A percentile compares a stretch with the other conserved stretches of the same genome.
Evolutionary conservation across 2,888 invertebrate genomes (phyloP).

Genomic region (Tachina grossa): DNA sequence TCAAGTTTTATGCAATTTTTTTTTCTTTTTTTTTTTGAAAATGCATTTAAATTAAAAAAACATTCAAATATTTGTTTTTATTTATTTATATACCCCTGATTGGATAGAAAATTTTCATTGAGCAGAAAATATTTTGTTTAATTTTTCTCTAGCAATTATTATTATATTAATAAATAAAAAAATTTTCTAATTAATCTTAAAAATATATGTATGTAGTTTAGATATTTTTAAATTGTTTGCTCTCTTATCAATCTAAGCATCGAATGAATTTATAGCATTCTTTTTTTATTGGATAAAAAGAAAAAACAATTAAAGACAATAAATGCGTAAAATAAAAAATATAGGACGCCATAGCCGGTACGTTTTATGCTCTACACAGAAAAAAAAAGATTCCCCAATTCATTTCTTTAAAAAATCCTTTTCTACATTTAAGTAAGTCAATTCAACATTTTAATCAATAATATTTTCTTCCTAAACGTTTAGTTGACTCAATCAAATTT

Average conservation of each 20-base stretch:
- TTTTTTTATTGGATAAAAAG: not conserved
- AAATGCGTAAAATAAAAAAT: not conserved
- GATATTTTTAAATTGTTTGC: not conserved
- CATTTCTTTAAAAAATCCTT: too few species aligned
- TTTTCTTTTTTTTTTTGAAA: constrained; percentile 9
- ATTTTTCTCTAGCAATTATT: not conserved
- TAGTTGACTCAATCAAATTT: too few species aligned
- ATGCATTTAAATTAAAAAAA: constrained; percentile 55
- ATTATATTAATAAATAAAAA: constrained; percentile 16
- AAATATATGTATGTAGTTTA: not conserved
- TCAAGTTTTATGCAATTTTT: constrained; percentile 53
- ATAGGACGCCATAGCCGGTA: too few species aligned
- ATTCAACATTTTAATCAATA: too few species aligned
- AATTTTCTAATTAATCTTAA: constrained; percentile 54
- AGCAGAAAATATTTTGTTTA: not conserved
- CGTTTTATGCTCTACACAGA: too few species aligned
- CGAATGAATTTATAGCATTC: too few species aligned
- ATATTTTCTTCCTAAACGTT: too few species aligned
- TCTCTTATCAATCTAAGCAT: too few species aligned
- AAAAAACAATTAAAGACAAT: not conserved
- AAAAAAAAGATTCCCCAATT: too few species aligned
- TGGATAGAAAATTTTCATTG: constrained; percentile 10
- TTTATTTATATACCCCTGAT: constrained; percentile 44
- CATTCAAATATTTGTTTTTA: constrained; percentile 11
- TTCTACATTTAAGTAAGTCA: too few species aligned